Evolutionary conservation across 2,888 invertebrate species (phyloP).

Genomic region (Anthrax anthrax): DNA sequence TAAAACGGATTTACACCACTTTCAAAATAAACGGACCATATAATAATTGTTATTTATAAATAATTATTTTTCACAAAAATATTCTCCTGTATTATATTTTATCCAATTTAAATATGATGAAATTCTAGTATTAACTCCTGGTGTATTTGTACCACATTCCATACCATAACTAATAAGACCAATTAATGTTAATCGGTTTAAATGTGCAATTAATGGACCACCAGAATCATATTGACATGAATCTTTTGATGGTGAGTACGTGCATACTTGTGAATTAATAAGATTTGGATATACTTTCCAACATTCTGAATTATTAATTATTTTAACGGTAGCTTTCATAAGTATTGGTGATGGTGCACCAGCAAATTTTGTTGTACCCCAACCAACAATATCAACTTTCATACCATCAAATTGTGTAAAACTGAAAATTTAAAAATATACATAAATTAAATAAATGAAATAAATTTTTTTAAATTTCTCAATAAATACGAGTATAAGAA

Average conservation of each 20-base stretch:
- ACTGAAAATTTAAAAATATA: background rate
- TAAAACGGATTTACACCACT: too few relatives aligned
- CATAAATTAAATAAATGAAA: background rate
- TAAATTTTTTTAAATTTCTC: too few relatives aligned
- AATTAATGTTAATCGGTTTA: slow-evolving; percentile 32
- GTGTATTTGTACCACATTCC: slow-evolving; percentile 37
- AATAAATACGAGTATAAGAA: slow-evolving; percentile 9
- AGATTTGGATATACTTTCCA: slow-evolving; percentile 17
- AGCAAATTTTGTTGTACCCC: slow-evolving; percentile 42
- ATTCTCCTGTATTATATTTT: slow-evolving; percentile 25
- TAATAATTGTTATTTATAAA: too few relatives aligned
- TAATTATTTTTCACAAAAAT: too few relatives aligned
- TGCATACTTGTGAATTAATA: slow-evolving; percentile 33
- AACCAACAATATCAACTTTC: slow-evolving; percentile 33
- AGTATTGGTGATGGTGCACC: slow-evolving; percentile 37
- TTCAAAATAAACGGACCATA: too few relatives aligned
- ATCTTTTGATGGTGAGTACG: slow-evolving; percentile 35
- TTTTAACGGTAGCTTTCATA: slow-evolving; percentile 37
- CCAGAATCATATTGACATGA: slow-evolving; percentile 43
- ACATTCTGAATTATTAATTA: slow-evolving; percentile 36
- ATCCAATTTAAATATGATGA: slow-evolving; percentile 46
- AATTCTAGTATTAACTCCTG: slow-evolving; percentile 42
- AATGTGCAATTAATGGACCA: slow-evolving; percentile 39
- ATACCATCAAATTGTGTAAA: slow-evolving; percentile 9
- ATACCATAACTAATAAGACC: slow-evolving; percentile 43